Percentiles rank a stretch among this genome's conserved stretches.
These are phyloP conservation scores for Syrphus vitripennis DNA, from an alignment of 2,888 invertebrate genomes.

Conservation along the genomic window DNA sequence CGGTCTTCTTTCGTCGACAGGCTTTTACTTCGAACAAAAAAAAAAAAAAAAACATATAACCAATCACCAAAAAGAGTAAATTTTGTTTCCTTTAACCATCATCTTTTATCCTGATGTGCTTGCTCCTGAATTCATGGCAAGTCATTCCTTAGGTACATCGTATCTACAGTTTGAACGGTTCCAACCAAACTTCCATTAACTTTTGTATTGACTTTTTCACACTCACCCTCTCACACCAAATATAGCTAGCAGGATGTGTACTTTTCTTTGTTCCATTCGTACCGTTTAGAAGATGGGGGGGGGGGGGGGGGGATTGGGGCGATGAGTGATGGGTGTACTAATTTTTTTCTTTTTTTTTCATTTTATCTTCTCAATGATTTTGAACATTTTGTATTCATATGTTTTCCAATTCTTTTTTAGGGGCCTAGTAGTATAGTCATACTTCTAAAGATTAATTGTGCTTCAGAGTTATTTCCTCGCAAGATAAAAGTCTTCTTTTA, in stretches of 20 bases:
- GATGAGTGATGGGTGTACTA: slow-evolving; percentile 28
- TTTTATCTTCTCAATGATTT: slow-evolving; percentile 21
- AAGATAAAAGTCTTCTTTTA: no score
- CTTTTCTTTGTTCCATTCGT: slow-evolving; percentile 40
- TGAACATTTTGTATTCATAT: slow-evolving; percentile 29
- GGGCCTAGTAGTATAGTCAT: neutral
- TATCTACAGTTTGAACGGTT: neutral
- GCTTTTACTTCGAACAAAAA: slow-evolving; percentile 11
- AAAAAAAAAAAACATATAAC: neutral
- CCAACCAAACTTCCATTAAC: slow-evolving; percentile 61
- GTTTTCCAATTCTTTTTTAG: neutral
- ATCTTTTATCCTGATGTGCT: slow-evolving; percentile 31
- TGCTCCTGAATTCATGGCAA: slow-evolving; percentile 36
- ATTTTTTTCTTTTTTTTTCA: neutral
- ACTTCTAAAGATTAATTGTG: no score
- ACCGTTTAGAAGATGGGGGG: no score
- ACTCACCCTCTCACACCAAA: neutral
- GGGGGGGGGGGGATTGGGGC: no score
- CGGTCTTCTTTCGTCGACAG: slow-evolving; percentile 29
- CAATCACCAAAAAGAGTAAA: neutral
- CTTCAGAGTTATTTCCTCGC: no score
- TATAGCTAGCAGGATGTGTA: neutral
- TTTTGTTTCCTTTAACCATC: slow-evolving; percentile 22
- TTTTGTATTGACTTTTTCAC: slow-evolving; percentile 64
- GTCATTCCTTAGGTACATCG: slow-evolving; percentile 10